Evolutionary conservation across 2,888 invertebrate genomes (phyloP), one percentile per base, ranked within the genome.

Genomic region (Aethes cnicana): DNA sequence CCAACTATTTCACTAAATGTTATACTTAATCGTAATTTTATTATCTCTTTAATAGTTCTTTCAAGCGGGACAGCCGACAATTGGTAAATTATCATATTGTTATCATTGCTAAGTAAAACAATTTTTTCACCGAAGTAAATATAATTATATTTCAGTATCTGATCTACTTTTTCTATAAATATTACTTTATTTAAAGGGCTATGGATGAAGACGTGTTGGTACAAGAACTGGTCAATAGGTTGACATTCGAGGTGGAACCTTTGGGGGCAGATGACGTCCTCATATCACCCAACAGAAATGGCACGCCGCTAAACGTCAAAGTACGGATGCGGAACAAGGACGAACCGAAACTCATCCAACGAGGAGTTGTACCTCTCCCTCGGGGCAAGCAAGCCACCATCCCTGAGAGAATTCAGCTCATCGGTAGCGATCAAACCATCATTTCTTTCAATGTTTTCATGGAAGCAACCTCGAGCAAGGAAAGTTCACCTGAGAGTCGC

Each of bases 361-460:
- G 62, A 36, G 77, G 72, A 18, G 48, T 71, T 7, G 52, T 78
- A 41, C 69, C 76, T 6, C 59, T 72, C 39, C 69, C 76, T n/a
- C 76, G 71, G 53, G 60, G 58, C 20, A 47, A 39, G 5, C 39
- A 56, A 3, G 55, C 60, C 8, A 58, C 56, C 7, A 30, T 47
- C 4, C 56, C 63, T 4, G 72, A 79, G 54, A 75, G 69, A 56
- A 61, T 84, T 36, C 65, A 74, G 17, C 57, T 78, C 3, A 72
- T 77, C 3, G 79, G 69, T 49, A 88, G 87, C 56, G 81, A 85
- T 44, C 82, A 78, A 56, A 87, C 86, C 12, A 81, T 88, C 16
- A 74, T 84, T 70, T 81, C 82, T 1, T 88, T 88, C 50, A 74
- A 84, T 59, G 66, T 87, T 20, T 60, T 75, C 3, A 72, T 83